Evolutionary conservation across 2,888 invertebrate genomes (phyloP).

Genomic region (Cepaea hortensis): DNA sequence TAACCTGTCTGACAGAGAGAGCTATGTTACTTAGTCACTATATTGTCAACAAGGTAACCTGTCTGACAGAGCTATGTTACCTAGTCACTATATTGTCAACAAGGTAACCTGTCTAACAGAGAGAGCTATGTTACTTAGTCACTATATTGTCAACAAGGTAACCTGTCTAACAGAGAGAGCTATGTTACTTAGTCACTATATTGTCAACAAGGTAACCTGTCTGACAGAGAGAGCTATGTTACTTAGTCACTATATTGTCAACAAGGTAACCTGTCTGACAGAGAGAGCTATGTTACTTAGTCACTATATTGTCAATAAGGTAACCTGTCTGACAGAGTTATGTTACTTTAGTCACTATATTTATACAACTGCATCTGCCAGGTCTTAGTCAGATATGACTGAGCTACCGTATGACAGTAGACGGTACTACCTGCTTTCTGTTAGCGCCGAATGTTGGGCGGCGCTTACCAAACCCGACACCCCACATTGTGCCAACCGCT

Average conservation of each 20-base stretch:
- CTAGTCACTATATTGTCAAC: not conserved
- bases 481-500: no score
- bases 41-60: not conserved
- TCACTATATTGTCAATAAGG: no score
- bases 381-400: no score
- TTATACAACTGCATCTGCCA: no score
- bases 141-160: slow-evolving; percentile 62
- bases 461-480: no score
- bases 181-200: not conserved
- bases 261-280: not conserved
- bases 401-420: no score
- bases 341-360: slow-evolving; percentile 53
- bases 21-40: slow-evolving; percentile 62
- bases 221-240: slow-evolving; percentile 56
- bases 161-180: not conserved
- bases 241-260: slow-evolving; percentile 30
- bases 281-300: not conserved
- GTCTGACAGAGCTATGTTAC: not conserved
- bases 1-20: slow-evolving; percentile 30
- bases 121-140: slow-evolving; percentile 62
- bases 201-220: no score
- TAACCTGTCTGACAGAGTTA: slow-evolving; percentile 55
- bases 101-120: slow-evolving; percentile 51
- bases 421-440: no score
- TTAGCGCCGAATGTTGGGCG: no score